Conservation (phyloP, 2,888 invertebrate genomes). For the Cyclophora albipunctata region DNA sequence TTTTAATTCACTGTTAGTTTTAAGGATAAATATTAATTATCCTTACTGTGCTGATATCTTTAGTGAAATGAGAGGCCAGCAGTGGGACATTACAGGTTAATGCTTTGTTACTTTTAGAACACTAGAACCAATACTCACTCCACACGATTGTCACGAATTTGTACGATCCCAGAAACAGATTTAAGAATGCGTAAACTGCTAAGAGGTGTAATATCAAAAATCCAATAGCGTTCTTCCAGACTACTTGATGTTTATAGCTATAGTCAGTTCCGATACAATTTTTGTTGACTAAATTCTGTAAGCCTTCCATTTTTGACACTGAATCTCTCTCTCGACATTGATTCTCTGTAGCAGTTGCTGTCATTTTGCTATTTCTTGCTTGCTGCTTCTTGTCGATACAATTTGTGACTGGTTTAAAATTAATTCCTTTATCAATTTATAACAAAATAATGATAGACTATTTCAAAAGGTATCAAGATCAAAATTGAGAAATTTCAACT, state of each 20-base stretch:
- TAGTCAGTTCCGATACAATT: constrained; percentile 39
- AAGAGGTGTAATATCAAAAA: constrained; percentile 72
- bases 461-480: no score
- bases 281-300: neutral
- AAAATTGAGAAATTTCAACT: no score
- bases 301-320: no score
- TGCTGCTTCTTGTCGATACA: no score
- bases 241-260: constrained; percentile 63
- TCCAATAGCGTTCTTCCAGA: constrained; percentile 78
- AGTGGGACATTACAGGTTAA: no score
- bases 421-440: no score
- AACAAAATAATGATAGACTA: no score
- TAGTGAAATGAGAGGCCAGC: neutral
- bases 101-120: neutral
- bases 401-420: no score
- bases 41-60: neutral
- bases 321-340: no score
- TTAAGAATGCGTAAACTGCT: constrained; percentile 59
- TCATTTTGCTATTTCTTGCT: no score
- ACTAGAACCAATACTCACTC: constrained; percentile 32
- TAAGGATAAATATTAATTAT: no score
- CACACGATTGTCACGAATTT: constrained; percentile 31
- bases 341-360: no score
- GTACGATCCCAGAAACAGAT: constrained; percentile 32
- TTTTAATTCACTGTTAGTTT: neutral